Percentiles rank a stretch among this genome's conserved stretches.
Conservation (phyloP, 2,113 vertebrate genomes). For the Albula glossodonta region DNA sequence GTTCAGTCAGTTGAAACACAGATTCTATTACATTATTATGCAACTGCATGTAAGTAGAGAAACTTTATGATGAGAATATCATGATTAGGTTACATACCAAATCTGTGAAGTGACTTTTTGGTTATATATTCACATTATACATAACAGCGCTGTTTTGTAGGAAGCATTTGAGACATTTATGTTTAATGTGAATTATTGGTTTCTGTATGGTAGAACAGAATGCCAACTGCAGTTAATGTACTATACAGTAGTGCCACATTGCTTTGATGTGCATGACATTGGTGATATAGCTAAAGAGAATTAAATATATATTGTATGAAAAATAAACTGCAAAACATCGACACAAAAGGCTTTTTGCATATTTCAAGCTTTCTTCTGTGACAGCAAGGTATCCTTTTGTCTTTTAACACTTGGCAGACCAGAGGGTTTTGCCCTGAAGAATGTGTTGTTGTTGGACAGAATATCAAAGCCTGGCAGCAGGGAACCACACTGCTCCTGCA, state of each 20-base stretch:
- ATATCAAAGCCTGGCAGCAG: background rate
- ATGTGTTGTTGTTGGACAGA: background rate
- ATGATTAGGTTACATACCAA: background rate
- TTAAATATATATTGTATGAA: background rate
- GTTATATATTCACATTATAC: background rate
- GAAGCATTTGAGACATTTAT: background rate
- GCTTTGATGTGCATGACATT: background rate
- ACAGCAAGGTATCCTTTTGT: background rate
- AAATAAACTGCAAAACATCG: background rate
- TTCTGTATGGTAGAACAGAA: background rate
- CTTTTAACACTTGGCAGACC: background rate
- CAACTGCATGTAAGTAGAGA: conserved; percentile 46
- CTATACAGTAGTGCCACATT: background rate
- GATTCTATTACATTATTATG: conserved; percentile 58
- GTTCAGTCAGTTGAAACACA: conserved; percentile 51
- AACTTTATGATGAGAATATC: conserved; percentile 22
- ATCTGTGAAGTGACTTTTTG: conserved; percentile 24
- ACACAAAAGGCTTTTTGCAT: background rate
- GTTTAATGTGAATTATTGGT: too few species aligned
- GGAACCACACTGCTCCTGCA: background rate
- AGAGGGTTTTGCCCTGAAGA: background rate
- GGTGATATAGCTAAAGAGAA: background rate
- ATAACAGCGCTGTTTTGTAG: background rate
- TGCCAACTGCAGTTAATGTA: background rate
- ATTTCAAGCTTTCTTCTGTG: background rate